A percentile compares a stretch with the other conserved stretches of the same genome.
phyloP scores from a whole-genome alignment of 1,140 invertebrate species.

The Sinella curviseta region DNA sequence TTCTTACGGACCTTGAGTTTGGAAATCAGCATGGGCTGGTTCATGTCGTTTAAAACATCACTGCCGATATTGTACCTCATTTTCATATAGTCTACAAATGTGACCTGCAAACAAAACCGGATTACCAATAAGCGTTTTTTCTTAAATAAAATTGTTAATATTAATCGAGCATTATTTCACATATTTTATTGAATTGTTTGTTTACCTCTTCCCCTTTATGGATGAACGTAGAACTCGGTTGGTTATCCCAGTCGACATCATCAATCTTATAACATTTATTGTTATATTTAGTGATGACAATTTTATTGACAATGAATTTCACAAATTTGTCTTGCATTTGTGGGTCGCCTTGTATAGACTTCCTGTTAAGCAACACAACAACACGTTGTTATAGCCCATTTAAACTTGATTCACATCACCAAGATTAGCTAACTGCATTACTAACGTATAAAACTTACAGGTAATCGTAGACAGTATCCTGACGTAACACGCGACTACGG shows the following conservation, averaged over 20 bases:
- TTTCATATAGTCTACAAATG: constrained; percentile 76
- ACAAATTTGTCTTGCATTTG: neutral
- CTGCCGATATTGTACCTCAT: constrained; percentile 61
- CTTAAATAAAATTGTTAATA: constrained; percentile 59
- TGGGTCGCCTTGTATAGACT: neutral
- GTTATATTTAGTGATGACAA: constrained; percentile 86
- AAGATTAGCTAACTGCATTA: neutral
- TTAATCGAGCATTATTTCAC: too few species aligned
- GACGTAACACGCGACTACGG: constrained; percentile 66
- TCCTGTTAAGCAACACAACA: neutral
- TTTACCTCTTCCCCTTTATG: constrained; percentile 58
- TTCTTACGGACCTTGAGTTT: constrained; percentile 50
- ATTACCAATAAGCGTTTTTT: neutral
- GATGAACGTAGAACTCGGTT: constrained; percentile 61
- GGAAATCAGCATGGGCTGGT: constrained; percentile 78
- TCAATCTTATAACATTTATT: constrained; percentile 85
- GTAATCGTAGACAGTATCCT: constrained; percentile 55
- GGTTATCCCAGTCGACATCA: constrained; percentile 74
- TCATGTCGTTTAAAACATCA: constrained; percentile 70
- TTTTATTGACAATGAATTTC: constrained; percentile 61
- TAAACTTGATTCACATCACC: neutral
- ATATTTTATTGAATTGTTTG: too few species aligned
- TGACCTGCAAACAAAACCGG: constrained; percentile 56
- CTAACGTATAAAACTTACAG: constrained; percentile 2
- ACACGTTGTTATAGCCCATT: too few species aligned